Percentiles rank a stretch among this genome's conserved stretches.
Conservation (phyloP, 2,888 invertebrate species). For the Himalopsyche kuldschensis region DNA sequence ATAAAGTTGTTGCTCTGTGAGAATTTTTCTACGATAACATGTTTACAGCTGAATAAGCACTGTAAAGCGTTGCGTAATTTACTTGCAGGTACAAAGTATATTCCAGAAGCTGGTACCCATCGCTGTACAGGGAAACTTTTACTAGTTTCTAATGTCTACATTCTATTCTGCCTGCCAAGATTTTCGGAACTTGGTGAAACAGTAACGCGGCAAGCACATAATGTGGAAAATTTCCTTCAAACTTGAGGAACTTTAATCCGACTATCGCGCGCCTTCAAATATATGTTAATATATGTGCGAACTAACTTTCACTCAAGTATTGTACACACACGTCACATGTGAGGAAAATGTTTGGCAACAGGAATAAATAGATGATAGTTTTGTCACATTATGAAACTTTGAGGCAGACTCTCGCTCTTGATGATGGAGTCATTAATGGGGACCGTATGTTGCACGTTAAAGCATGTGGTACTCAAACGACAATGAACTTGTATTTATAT, state of each 20-base stretch:
- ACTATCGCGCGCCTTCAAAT: constrained; percentile 25
- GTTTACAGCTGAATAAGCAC: neutral
- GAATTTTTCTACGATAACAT: neutral
- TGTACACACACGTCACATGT: constrained; percentile 7
- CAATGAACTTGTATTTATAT: neutral
- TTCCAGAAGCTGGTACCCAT: neutral
- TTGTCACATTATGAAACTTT: constrained; percentile 1
- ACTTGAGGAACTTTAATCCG: constrained; percentile 19
- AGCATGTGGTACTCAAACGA: neutral
- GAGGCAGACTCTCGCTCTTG: neutral
- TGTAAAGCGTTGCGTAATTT: neutral
- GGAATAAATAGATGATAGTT: constrained; percentile 16
- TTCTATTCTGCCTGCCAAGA: constrained; percentile 8
- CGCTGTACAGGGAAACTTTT: neutral
- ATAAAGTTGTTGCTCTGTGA: neutral
- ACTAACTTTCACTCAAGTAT: constrained; percentile 11
- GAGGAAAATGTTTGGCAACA: constrained; percentile 11
- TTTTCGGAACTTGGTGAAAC: constrained; percentile 1
- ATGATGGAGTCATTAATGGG: neutral
- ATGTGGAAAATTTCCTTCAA: constrained; percentile 8
- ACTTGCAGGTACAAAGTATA: neutral
- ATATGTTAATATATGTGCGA: constrained; percentile 25
- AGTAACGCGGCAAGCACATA: neutral
- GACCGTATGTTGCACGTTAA: neutral
- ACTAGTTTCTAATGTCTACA: constrained; percentile 9